Base-by-base conservation (phyloP, 2,888 invertebrate genomes). In the Volucella bombylans region DNA sequence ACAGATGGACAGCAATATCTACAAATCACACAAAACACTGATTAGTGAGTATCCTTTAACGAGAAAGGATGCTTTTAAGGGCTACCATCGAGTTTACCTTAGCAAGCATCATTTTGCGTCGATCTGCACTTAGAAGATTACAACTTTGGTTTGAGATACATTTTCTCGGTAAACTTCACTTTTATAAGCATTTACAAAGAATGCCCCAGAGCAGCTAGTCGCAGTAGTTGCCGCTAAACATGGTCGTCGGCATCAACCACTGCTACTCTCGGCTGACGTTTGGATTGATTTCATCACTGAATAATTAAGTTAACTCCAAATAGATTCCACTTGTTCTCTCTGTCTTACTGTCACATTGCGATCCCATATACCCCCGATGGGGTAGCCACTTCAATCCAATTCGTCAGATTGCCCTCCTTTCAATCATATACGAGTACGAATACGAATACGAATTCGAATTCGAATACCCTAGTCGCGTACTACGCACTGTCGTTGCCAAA, bases 141-240 rank as follows among this genome's bases (percentile, higher is more conserved):
- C 90, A 89, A 88, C 88, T 91, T 88, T 88, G 89, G 82, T 92
- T 90, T 91, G 91, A 91, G 90, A 90, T 90, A 89, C 87, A 89
- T 89, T 89, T 88, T 87, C 87, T 87, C 87, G 89, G 87, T 87
- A 88, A 88, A 88, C 88, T 90, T 89, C 88, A 90, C 90, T 91
- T 91, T 91, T 91, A 91, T 91, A 91, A 87, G 85, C 87, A 67
- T 45, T 74, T 31, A 10, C 50, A 65, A 76, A 80, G 85, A 85
- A 85, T 85, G 49, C 80, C 80, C 64, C 68, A 50, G 31, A 31
- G 31, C 43, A 47, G n/a, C 55, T 52, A 31, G 31, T 1, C 6
- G 31, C 31, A 31, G 31, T 18, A 49, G 47, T 15, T 6, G 47
- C 68, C 50, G 18, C 79, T 79, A 79, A 72, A 80, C 73, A 80